phyloP scores from a whole-genome alignment of 2,113 vertebrate species.

The Ammodytes dubius region DNA sequence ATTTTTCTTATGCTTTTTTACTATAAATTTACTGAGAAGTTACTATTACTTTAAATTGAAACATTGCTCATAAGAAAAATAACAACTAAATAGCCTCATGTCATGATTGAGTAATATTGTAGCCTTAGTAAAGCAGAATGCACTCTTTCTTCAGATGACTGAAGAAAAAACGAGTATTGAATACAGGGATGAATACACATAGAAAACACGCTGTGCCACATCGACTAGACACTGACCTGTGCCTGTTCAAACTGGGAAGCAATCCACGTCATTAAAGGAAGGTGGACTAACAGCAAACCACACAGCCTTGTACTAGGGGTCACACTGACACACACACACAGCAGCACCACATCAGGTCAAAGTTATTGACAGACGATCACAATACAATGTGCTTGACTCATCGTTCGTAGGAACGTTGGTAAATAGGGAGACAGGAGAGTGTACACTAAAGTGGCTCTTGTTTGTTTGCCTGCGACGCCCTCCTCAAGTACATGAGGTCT shows the following conservation, averaged over 20 bases:
- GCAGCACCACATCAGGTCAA: not conserved
- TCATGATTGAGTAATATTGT: not conserved
- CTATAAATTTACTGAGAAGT: not conserved
- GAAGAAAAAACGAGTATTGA: not conserved
- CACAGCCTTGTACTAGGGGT: not conserved
- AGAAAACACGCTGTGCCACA: not conserved
- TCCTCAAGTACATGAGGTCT: constrained; percentile 11
- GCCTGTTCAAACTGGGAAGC: not conserved
- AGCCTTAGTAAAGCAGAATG: not conserved
- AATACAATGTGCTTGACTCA: constrained; percentile 2
- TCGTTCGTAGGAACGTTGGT: constrained; percentile 2
- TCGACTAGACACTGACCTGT: constrained; percentile 1
- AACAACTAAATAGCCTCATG: not conserved
- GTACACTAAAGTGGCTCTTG: constrained; percentile 33
- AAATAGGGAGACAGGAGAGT: constrained; percentile 30
- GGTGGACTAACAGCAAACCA: constrained; percentile 13
- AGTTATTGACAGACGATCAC: constrained; percentile 15
- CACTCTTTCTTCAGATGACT: not conserved
- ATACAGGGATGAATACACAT: not conserved
- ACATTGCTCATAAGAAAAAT: not conserved
- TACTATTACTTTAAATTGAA: not conserved
- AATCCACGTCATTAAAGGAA: constrained; percentile 29
- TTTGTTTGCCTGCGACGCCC: constrained; percentile 18
- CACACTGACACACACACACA: not conserved
- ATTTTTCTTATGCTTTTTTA: not conserved